Percentiles rank a stretch among this genome's conserved stretches.
These are phyloP conservation scores for Tetramorium simillimum DNA, from an alignment of 1,140 invertebrate genomes.

Conservation along the genomic window DNA sequence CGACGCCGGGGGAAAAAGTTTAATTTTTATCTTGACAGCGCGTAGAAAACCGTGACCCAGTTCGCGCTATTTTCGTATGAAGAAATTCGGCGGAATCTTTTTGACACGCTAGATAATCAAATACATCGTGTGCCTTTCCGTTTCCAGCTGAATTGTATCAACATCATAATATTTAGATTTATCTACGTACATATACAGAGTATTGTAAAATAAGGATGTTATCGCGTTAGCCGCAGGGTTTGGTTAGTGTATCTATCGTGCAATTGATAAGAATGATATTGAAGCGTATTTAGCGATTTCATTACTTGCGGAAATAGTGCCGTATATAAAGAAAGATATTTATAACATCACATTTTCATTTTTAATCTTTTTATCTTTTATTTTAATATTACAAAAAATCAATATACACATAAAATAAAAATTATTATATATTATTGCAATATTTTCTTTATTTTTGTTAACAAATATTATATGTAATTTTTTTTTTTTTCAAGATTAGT, in stretches of 20 bases:
- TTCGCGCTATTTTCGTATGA: conserved; percentile 9
- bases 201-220: conserved; percentile 3
- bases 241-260: not conserved
- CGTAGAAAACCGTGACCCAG: conserved; percentile 26
- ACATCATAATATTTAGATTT: not conserved
- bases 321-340: not conserved
- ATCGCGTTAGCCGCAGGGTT: not conserved
- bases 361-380: not conserved
- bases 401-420: not conserved
- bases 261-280: conserved; percentile 37
- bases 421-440: not conserved
- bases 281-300: not conserved
- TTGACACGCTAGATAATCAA: conserved; percentile 4
- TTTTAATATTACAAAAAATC: not conserved
- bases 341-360: not conserved
- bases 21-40: conserved; percentile 41
- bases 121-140: not conserved
- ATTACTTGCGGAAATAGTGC: not conserved
- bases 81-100: not conserved
- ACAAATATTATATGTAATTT: not conserved
- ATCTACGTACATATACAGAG: not conserved
- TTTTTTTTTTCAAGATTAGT: not conserved
- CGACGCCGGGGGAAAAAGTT: not conserved
- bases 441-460: not conserved
- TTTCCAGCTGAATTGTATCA: not conserved